A percentile compares a stretch with the other conserved stretches of the same genome.
phyloP scores from a whole-genome alignment of 2,113 vertebrate species.

The Sapajus apella region DNA sequence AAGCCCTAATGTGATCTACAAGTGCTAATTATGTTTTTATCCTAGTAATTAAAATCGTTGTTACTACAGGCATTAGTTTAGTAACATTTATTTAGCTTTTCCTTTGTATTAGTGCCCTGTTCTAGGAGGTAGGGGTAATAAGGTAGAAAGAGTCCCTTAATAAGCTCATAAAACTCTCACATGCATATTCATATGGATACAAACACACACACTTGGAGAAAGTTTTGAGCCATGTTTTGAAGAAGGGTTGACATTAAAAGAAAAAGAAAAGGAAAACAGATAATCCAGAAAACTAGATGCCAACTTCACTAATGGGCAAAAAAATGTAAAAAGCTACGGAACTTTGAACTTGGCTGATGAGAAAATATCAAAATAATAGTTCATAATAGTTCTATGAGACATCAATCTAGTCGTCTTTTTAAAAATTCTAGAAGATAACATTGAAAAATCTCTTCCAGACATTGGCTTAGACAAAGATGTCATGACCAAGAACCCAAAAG shows the following conservation, averaged over 20 bases:
- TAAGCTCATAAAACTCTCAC: not conserved
- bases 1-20: slow-evolving; percentile 45
- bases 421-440: not conserved
- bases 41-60: slow-evolving; percentile 55
- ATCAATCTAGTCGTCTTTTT: not conserved
- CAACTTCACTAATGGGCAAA: not conserved
- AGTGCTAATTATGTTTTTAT: slow-evolving; percentile 58
- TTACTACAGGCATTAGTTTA: not conserved
- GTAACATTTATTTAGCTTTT: not conserved
- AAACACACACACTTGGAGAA: not conserved
- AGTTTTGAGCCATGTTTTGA: not conserved
- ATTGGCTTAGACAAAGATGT: too few relatives aligned
- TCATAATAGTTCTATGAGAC: not conserved
- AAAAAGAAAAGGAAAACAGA: not conserved
- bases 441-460: too few relatives aligned
- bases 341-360: not conserved
- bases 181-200: not conserved
- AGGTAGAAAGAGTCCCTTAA: not conserved
- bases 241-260: not conserved
- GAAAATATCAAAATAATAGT: not conserved
- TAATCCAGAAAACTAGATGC: not conserved
- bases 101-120: not conserved
- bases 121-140: not conserved
- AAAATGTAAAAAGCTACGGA: not conserved
- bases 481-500: too few relatives aligned